Evolutionary conservation across 2,797 vertebrate species (phyloP), one percentile per base, ranked within the genome.

Genomic region (Gallinago nigripennis): DNA sequence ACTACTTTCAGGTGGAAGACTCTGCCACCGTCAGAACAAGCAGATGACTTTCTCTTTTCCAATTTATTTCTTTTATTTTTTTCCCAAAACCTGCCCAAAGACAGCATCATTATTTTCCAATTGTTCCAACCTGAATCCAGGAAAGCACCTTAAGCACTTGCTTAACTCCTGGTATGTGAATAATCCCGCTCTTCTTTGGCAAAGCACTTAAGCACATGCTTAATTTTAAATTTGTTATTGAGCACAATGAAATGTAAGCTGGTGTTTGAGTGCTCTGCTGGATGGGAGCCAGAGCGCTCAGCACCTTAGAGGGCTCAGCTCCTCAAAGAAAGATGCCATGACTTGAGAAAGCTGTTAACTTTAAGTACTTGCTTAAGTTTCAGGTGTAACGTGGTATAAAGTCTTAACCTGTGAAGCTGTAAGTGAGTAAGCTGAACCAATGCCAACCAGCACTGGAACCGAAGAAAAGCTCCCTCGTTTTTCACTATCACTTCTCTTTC

Each of bases 261-360:
- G 83, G 94, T 90, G 95, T 92, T 73, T 45, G 93, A 95, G 92
- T 95, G 96, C 92, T 97, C 86, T 93, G 88, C 94, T 97, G 95
- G 96, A 86, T 3, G 16, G 64, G 9, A 86, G 92, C 88, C 95
- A 97, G 90, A 8, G 71, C 0, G 64, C 82, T 81, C 94, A 60
- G 94, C 87, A 80, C 79, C 87, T 91, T 51, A 28, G 18, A 80
- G 70, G 81, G 79, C 79, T 89, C 82, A 78, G 76, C 25, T 85
- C 53, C 94, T 90, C 79, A 30, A 24, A 53, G 81, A 68, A 77
- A 70, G 88, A 87, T 82, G 71, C 78, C 82, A 46, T 63, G 45
- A 77, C 57, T 93, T 85, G 56, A 92, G 88, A 93, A 87, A 87
- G 68, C 81, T 69, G 91, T 50, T 51, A 88, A 56, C 80, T 82